Evolutionary conservation across 2,888 invertebrate species (phyloP).

Genomic region (Pomacea canaliculata): DNA sequence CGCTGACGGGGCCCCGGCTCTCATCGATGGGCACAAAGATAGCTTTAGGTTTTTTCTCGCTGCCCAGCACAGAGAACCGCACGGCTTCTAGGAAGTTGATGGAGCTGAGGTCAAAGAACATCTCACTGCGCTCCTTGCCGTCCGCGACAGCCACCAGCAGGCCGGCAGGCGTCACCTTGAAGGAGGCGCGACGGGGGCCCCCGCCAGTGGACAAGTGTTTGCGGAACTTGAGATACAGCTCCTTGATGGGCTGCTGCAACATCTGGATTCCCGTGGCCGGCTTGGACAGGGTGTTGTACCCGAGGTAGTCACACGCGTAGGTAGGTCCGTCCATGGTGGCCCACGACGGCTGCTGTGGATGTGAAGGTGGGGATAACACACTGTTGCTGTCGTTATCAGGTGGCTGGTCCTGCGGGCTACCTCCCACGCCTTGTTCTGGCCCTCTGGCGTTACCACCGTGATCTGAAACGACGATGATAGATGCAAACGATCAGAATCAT

Average conservation of each 20-base stretch:
- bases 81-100: conserved; percentile 69
- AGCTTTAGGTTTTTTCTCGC: conserved; percentile 70
- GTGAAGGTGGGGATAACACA: not conserved
- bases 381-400: not conserved
- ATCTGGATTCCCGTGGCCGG: conserved; percentile 92
- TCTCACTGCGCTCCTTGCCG: conserved; percentile 90
- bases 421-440: not conserved
- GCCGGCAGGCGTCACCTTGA: conserved; percentile 87
- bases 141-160: conserved; percentile 93
- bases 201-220: conserved; percentile 44
- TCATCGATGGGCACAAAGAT: conserved; percentile 79
- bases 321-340: conserved; percentile 70
- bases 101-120: conserved; percentile 73
- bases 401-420: not conserved
- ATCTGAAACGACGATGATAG: not conserved
- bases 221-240: conserved; percentile 95
- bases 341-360: conserved; percentile 8
- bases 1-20: conserved; percentile 47
- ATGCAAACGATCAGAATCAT: too few relatives aligned
- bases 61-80: conserved; percentile 54
- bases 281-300: conserved; percentile 95
- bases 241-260: conserved; percentile 80
- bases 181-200: conserved; percentile 40
- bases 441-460: not conserved
- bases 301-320: conserved; percentile 95